Evolutionary conservation across 2,888 invertebrate species (phyloP), one percentile per base, ranked within the genome.

Genomic region (Cheilosia pagana): DNA sequence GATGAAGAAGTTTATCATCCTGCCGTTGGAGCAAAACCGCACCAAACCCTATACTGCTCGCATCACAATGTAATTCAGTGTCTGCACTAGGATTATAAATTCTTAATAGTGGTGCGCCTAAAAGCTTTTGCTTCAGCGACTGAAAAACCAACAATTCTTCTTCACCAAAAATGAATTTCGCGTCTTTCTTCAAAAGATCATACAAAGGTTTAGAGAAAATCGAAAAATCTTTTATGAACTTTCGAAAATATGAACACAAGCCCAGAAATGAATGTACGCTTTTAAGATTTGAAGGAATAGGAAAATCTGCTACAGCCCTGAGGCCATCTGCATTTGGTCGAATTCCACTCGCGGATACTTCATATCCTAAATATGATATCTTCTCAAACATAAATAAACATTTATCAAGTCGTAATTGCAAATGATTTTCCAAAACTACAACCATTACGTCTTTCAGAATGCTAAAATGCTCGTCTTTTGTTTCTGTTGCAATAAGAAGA

Each of bases 91-190:
- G 45, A 16, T 45, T 45, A 7, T 45, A 16, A 19, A 45, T 45
- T n/a, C 45, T 45, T 88, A 90, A 75, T 12, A 90, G 75, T 21
- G 87, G 81, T n/a, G 52, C 60, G n/a, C 48, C 12, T n/a, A 48
- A 12, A 4, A 79, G 25, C 14, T 48, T 59, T 67, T 59, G 25
- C 21, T 57, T 39, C 25, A 28, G 28, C 28, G 7, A 28, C 28
- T 28, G 28, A 28, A 28, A 28, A 28, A 28, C 28, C 28, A 28
- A 2, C 25, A 62, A 28, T 28, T 28, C 28, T 3, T 28, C 28
- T 28, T 28, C 7, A 28, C 28, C 28, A 28, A 28, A 28, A 28
- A 28, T 28, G 1, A 28, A 28, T 28, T 28, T 28, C 28, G 6
- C 7, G 7, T 28, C 28, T 28, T 28, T 28, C 7, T 28, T 28